These are phyloP conservation scores for Scaptomyza flava DNA, from an alignment of 2,888 invertebrate species.

Conservation along the genomic window DNA sequence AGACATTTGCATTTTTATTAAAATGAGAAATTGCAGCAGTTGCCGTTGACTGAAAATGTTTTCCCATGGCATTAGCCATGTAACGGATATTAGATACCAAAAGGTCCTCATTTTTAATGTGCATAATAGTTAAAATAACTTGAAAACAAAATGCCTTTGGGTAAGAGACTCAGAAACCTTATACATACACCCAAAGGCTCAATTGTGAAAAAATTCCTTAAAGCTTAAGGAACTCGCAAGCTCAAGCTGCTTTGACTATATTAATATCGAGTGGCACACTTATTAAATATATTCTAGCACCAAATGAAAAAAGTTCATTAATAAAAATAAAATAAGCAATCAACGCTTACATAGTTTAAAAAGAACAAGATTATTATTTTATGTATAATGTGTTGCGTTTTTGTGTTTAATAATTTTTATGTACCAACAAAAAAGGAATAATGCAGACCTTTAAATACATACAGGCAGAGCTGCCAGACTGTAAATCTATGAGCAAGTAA, in stretches of 20 bases:
- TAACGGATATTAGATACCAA: constrained; percentile 25
- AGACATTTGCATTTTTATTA: constrained; percentile 79
- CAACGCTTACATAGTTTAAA: no score
- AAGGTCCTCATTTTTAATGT: constrained; percentile 23
- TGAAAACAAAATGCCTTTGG: not conserved
- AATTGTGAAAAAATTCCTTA: not conserved
- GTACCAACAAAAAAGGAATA: no score
- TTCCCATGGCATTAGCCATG: constrained; percentile 29
- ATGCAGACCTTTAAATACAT: no score
- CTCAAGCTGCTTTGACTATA: not conserved
- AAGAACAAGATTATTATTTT: no score
- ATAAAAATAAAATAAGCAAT: no score
- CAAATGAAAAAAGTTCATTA: no score
- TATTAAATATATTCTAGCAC: not conserved
- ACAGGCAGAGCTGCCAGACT: no score
- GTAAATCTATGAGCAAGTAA: no score
- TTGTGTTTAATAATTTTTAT: no score
- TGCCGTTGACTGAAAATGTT: constrained; percentile 59
- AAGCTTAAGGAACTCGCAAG: not conserved
- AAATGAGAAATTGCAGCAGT: constrained; percentile 76
- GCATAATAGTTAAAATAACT: constrained; percentile 1
- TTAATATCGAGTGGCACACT: not conserved
- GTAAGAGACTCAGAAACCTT: not conserved
- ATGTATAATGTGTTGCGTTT: no score
- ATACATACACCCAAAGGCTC: not conserved